Base-by-base conservation (phyloP, 2,888 invertebrate genomes). In the Meiosimyza decipiens region DNA sequence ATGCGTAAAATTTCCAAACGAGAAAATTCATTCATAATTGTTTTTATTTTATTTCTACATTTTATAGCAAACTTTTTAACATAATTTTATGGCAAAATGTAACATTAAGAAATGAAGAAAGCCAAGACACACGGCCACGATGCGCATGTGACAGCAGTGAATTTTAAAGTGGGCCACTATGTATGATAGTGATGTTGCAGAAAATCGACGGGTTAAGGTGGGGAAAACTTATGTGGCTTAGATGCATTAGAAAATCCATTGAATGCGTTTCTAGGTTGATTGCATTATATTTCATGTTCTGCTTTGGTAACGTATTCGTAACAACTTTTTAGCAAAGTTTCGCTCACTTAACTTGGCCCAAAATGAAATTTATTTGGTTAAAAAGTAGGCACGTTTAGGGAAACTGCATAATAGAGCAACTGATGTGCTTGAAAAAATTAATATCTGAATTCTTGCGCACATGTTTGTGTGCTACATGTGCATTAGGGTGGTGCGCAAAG, bases 51-150 rank as follows among this genome's bases (percentile, higher is more conserved):
- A 28, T 22, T 22, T 55, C 55, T 13, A 16, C 55, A 7, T 57
- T 57, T 57, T 28, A 57, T 13, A 28, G 28, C 11, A 57, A 28
- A 57, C 6, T 28, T 57, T n/a, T 57, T 57, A 28, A 2, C 57
- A 57, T 28, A 57, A 22, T 28, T 13, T 57, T 22, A 22, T 13
- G 12, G 57, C 22, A 57, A 57, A 40, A 22, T 60, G 60, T 15
- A 40, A 15, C 28, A 60, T 60, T 60, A 33, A 60, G 33, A 9
- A 60, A 28, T 59, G 22, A 59, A 60, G n/a, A 22, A 57, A 18
- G 40, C 40, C 40, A 60, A 60, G 60, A n/a, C 28, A 60, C 60
- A 13, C 13, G 12, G 13, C 3, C 5, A 28, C 22, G 12, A n/a
- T 33, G 40, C 28, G 54, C 54, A 54, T 54, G 18, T 57, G 18